Evolutionary conservation across 2,797 vertebrate species (phyloP).

Genomic region (Brotogeris chrysoptera): DNA sequence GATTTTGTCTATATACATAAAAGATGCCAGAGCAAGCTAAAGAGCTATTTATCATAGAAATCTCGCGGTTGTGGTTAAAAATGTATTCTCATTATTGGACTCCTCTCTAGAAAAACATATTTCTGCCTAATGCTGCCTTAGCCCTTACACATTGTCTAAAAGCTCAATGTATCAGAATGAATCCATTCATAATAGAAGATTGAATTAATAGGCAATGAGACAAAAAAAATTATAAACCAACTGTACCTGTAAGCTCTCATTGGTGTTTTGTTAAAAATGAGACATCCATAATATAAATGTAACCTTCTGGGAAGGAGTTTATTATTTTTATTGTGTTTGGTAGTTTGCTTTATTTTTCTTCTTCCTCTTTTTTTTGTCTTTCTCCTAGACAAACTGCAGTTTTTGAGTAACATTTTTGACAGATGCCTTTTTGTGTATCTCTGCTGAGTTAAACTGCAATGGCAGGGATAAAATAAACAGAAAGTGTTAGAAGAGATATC

Average conservation of each 20-base stretch:
- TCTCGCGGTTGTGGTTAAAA: background rate
- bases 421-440: background rate
- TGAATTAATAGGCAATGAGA: background rate
- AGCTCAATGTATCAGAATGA: background rate
- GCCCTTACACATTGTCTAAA: background rate
- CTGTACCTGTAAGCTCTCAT: background rate
- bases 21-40: background rate
- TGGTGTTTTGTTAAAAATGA: background rate
- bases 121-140: background rate
- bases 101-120: background rate
- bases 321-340: background rate
- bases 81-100: background rate
- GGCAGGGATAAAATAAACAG: background rate
- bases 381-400: background rate
- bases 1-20: background rate
- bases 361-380: rapidly evolving
- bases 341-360: background rate
- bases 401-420: background rate
- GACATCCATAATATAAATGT: background rate
- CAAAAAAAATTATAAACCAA: background rate
- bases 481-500: background rate
- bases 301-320: background rate
- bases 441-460: background rate
- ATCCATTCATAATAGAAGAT: background rate
- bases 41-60: background rate